Base-by-base conservation (phyloP, 2,113 vertebrate species). In the Crotalus horridus region DNA sequence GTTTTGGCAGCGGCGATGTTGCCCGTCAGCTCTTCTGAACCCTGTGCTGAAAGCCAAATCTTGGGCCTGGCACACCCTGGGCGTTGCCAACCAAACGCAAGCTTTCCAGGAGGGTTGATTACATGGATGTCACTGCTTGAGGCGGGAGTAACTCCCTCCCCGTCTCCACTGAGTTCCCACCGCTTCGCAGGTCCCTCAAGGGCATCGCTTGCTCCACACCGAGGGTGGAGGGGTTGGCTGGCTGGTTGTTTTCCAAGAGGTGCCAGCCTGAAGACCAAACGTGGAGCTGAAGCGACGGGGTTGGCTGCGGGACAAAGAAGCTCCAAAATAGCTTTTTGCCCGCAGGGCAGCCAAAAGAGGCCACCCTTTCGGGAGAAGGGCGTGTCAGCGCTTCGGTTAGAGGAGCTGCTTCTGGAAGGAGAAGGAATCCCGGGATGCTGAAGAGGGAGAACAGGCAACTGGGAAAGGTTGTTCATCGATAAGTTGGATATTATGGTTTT, bases 361-460 rank as follows among this genome's bases (percentile, higher is more conserved):
- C 92, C 89, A 24, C 7, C n/a, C 39, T 85, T 90, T 48, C 48
- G 93, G 88, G 94, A 95, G 89, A 89, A 33, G 91, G 54, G 89
- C 12, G 88, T 64, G 85, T 53, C 55, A 12, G 7, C 81, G 8
- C 91, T 33, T 39, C 51, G 89, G 64, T 23, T 53, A 74, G 26
- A 87, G 61, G 87, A 54, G 88, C 90, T 94, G 88, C 90, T 90
- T 26, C 74, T 24, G 69, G 89, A 91, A 95, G 94, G 92, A 95
- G 91, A 95, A 88, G 91, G 92, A 74, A 74, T 91, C 89, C 91
- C 2, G 4, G 91, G 94, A 91, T 59, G 48, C 48, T 46, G 53
- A 55, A 54, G 92, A 46, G 64, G 90, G 94, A 89, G 91, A 93
- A 89, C 17, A 93, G 88, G 21, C 90, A 87, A 74, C 55, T 33